Base-by-base conservation (phyloP, 2,797 vertebrate species). In the Acrossocheilus fasciatus region DNA sequence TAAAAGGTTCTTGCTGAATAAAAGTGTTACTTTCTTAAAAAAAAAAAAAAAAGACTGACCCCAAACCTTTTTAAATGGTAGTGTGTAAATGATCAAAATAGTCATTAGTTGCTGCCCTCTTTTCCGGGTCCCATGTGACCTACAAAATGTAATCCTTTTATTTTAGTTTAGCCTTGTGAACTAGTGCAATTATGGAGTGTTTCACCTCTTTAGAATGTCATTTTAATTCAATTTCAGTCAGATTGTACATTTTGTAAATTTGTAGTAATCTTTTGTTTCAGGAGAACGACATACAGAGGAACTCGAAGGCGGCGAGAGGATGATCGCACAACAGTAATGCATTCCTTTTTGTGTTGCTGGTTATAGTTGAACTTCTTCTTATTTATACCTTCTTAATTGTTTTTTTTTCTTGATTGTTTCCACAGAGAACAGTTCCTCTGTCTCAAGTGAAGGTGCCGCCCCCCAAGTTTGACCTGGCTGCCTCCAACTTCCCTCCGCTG, bases 391-490 rank as follows among this genome's bases (percentile, higher is more conserved):
- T 72, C n/a, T 68, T 54, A 66, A 23, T 43, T 47, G 6, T 52
- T 17, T 77, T 50, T 23, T n/a, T 10, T 5, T 88, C 84, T 88
- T 45, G 11, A 83, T 90, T n/a, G 1, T 14, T 54, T 69, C 26
- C 11, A 15, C 93, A 99, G 98, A 97, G 96, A 93, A 95, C 96
- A 26, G 93, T 95, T 85, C 95, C 97, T 43, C 94, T 96, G 77
- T 87, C 94, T 85, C 98, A 99, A 94, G 94, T 96, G 87, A 98
- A 98, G 90, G 93, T 96, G 88, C 96, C 96, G 30, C 96, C 96
- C 89, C 98, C 98, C 92, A 99, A 99, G 93, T 99, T 99, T 94
- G 98, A 99, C 92, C 95, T 99, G 93, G 93, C 98, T 87, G 96
- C 98, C 86, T 97, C 97, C 69, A 99, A 98, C 93, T 99, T 99